Conservation (phyloP, 2,113 vertebrate species). For the Nesospiza acunhae region DNA sequence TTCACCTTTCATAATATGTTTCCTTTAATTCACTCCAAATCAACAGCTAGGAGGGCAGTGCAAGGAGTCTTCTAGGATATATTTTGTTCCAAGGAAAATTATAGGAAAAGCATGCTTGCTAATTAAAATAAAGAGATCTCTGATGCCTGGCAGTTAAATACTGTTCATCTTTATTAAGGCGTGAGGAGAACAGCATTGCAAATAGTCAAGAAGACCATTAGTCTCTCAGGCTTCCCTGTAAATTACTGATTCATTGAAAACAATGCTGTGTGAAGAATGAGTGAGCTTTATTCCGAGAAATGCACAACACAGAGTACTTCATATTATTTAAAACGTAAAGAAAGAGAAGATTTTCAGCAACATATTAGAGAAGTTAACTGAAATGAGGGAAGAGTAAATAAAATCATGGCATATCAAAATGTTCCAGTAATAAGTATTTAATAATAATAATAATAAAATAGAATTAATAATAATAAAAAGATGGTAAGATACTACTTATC, state of each 20-base stretch:
- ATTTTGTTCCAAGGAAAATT: not conserved
- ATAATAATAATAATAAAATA: not conserved
- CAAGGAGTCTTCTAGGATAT: constrained; percentile 3
- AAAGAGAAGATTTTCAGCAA: not conserved
- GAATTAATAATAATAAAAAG: not conserved
- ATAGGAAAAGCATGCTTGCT: not conserved
- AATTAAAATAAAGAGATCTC: constrained; percentile 32
- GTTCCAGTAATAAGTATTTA: not conserved
- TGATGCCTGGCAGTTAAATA: constrained; percentile 17
- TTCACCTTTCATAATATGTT: constrained; percentile 30
- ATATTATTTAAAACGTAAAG: not conserved
- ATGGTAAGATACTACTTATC: not conserved
- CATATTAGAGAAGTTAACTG: not conserved
- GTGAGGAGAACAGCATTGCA: not conserved
- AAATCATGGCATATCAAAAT: not conserved
- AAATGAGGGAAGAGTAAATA: not conserved
- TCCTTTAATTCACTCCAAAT: constrained; percentile 47
- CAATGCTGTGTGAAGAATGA: not conserved
- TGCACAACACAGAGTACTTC: not conserved
- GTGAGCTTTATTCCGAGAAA: not conserved
- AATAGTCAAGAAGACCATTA: not conserved
- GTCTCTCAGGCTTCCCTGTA: not conserved
- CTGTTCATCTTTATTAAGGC: constrained; percentile 24
- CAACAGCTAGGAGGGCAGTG: constrained; percentile 7
- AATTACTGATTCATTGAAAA: not conserved